Evolutionary conservation across 2,888 invertebrate genomes (phyloP).

Genomic region (Tenthredo notha): DNA sequence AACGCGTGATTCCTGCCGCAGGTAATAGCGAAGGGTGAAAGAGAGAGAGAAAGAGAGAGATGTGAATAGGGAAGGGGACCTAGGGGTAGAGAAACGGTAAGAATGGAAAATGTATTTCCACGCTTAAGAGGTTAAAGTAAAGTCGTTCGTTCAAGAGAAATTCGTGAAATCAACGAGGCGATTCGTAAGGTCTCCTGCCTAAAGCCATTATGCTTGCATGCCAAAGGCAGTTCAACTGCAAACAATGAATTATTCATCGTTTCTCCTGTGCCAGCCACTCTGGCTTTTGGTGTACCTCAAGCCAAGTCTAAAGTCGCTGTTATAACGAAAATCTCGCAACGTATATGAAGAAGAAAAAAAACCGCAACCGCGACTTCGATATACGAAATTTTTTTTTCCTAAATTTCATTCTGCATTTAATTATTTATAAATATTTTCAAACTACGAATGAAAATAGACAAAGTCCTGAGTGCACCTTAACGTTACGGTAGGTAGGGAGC

Average conservation of each 20-base stretch:
- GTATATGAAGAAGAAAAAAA: background rate
- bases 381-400: background rate
- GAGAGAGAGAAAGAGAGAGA: background rate
- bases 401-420: background rate
- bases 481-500: constrained; percentile 47
- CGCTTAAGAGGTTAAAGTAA: constrained; percentile 47
- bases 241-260: constrained; percentile 62
- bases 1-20: constrained; percentile 18
- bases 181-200: constrained; percentile 47
- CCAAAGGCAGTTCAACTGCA: constrained; percentile 57
- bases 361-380: background rate
- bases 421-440: background rate
- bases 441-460: background rate
- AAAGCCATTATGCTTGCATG: constrained; percentile 55
- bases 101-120: constrained; percentile 45
- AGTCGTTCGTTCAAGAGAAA: constrained; percentile 48
- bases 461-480: constrained; percentile 34
- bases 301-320: constrained; percentile 41
- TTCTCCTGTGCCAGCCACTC: constrained; percentile 37
- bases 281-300: constrained; percentile 49
- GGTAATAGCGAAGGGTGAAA: constrained; percentile 4
- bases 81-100: background rate
- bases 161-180: constrained; percentile 49
- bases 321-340: background rate
- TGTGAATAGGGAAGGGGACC: background rate